Base-by-base conservation (phyloP, 2,113 vertebrate species). In the Motacilla alba region DNA sequence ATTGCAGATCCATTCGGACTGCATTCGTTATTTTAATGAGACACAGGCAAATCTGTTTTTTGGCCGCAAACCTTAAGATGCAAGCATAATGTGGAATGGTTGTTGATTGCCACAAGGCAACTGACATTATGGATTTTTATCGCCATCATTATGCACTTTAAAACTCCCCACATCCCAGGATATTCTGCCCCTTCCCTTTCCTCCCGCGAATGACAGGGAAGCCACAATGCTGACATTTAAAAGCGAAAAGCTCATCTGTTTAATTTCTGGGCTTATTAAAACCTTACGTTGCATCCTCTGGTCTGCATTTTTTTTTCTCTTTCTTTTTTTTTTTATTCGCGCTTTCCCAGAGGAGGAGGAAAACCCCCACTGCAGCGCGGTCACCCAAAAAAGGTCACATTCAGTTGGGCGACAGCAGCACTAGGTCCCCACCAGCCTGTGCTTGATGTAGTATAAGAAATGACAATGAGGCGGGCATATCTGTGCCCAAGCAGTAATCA, bases 381-480 rank as follows among this genome's bases (percentile, higher is more conserved):
- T 95, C 95, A 94, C 91, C 95, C 94, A 96, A 96, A 97, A 97
- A 98, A 97, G 98, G 97, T 98, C 97, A 98, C 84, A 79, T 64
- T 95, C 93, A 91, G 78, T 83, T 96, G 96, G 96, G 96, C 90
- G 94, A 96, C 96, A 97, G 96, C 95, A 96, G 83, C 37, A 73
- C 90, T 83, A 87, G 97, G 95, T 91, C 95, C 97, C 94, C 95
- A 97, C 92, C 96, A 96, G 95, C 96, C 94, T 81, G 58, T 52
- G 93, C 96, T 98, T 98, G 98, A 98, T 97, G 97, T 84, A 97
- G 95, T 96, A 99, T 97, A 47, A 93, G 97, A 99, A 96, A 96
- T 99, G 99, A 99, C 99, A 99, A 98, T 91, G 94, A 97, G 98
- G 98, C 98, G 68, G 98, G 97, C 98, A 98, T 98, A 98, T 98